A percentile compares a stretch with the other conserved stretches of the same genome.
These are phyloP conservation scores for Ophiothrix spiculata DNA, from an alignment of 35 echinoderm and acorn worm species.

Conservation along the genomic window DNA sequence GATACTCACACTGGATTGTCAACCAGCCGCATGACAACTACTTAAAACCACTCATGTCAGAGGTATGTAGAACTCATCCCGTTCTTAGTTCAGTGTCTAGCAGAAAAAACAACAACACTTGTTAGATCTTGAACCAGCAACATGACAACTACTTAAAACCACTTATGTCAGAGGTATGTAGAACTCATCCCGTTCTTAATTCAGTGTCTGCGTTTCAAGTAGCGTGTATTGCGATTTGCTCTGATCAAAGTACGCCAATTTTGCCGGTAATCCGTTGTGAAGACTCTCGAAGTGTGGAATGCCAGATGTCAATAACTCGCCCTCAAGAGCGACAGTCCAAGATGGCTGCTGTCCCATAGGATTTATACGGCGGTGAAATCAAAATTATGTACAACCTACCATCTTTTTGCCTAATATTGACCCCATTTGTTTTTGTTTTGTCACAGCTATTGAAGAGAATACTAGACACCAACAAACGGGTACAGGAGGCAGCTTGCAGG, in stretches of 20 bases:
- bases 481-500: slow-evolving; percentile 99
- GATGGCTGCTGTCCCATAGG: too few relatives aligned
- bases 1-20: slow-evolving; percentile 97
- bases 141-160: slow-evolving; percentile 86
- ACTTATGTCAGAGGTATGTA: slow-evolving; percentile 94
- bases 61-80: slow-evolving; percentile 85
- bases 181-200: slow-evolving; percentile 82
- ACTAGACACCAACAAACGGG: slow-evolving; percentile 93
- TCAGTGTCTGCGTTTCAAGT: too few relatives aligned
- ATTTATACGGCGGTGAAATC: too few relatives aligned
- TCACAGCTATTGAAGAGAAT: slow-evolving; percentile 89
- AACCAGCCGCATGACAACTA: slow-evolving; percentile 90
- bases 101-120: slow-evolving; percentile 94
- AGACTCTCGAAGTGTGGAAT: too few relatives aligned
- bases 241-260: too few relatives aligned
- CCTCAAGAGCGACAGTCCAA: too few relatives aligned
- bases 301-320: too few relatives aligned
- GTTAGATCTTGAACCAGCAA: slow-evolving; percentile 92
- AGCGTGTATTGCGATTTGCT: too few relatives aligned
- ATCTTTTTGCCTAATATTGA: too few relatives aligned
- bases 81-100: slow-evolving; percentile 81
- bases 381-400: too few relatives aligned
- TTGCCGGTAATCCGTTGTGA: too few relatives aligned
- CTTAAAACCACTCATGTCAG: slow-evolving; percentile 90
- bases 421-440: slow-evolving; percentile 21